Conservation (phyloP, 2,888 invertebrate genomes). For the Lordiphosa andalusiaca region DNA sequence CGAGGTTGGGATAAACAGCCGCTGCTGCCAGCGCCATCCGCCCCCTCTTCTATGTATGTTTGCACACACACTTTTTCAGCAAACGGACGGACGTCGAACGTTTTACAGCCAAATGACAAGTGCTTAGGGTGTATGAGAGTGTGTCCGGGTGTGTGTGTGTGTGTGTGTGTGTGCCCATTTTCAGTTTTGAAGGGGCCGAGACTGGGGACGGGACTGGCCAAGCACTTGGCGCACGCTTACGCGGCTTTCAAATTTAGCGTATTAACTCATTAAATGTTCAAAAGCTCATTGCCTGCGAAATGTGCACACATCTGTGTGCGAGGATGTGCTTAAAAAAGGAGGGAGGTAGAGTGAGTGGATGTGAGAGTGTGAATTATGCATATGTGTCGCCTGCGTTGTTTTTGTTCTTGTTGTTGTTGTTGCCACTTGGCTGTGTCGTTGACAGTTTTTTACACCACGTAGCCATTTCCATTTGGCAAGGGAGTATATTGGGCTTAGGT, state of each 20-base stretch:
- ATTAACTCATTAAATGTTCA: conserved; percentile 74
- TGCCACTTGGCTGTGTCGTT: conserved; percentile 8
- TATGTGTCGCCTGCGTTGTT: conserved; percentile 34
- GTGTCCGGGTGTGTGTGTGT: not conserved
- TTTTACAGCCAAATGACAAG: conserved; percentile 63
- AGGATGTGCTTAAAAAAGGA: not conserved
- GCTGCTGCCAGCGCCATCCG: conserved; percentile 11
- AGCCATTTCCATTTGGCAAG: conserved; percentile 9
- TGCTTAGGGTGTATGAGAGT: conserved; percentile 39
- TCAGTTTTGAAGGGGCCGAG: conserved; percentile 36
- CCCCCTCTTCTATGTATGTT: not conserved
- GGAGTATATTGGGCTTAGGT: not conserved
- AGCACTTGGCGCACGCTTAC: conserved; percentile 68
- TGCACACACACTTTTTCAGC: conserved; percentile 27
- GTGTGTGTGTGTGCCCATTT: conserved; percentile 27
- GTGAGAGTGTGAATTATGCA: conserved; percentile 43
- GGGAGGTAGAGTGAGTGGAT: conserved; percentile 4
- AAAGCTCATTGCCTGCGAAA: conserved; percentile 72
- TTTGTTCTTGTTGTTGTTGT: conserved; percentile 1
- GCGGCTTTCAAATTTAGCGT: conserved; percentile 67
- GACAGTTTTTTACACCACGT: conserved; percentile 28
- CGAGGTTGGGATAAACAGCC: conserved; percentile 51
- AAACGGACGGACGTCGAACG: conserved; percentile 31
- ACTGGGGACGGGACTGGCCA: conserved; percentile 23
- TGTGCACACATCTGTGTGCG: conserved; percentile 60